phyloP scores from a whole-genome alignment of 2,113 vertebrate genomes.

The Alethe castanea region DNA sequence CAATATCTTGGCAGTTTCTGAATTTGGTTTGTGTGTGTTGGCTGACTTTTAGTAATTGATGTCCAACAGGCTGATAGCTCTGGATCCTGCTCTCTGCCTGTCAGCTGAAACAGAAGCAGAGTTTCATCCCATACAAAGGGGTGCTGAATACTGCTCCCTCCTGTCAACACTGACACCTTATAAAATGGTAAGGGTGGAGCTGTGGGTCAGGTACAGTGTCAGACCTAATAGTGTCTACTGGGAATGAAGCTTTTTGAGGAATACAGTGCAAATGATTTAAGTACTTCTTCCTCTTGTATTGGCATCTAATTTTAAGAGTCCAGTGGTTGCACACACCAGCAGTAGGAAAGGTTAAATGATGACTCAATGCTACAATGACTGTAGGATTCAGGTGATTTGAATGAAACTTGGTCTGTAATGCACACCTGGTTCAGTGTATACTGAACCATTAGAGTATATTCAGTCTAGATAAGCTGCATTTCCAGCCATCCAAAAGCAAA shows the following conservation, averaged over 20 bases:
- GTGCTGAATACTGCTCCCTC: neutral
- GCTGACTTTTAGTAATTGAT: neutral
- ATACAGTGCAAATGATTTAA: neutral
- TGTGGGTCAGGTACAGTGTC: neutral
- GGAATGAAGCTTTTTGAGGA: neutral
- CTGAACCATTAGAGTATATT: neutral
- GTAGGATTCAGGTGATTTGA: neutral
- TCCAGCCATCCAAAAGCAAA: neutral
- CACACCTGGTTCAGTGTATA: neutral
- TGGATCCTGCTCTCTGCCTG: neutral
- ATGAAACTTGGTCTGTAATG: neutral
- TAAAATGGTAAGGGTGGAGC: neutral
- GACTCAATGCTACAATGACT: neutral
- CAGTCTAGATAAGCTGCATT: neutral
- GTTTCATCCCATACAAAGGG: neutral
- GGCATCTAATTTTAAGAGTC: neutral
- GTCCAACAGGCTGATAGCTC: neutral
- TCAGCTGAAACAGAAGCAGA: neutral
- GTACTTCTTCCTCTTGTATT: neutral
- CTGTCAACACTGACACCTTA: neutral
- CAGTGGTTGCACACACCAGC: neutral
- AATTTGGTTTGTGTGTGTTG: conserved; percentile 1
- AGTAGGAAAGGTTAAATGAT: neutral
- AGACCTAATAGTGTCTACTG: neutral
- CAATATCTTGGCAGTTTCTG: neutral